These are phyloP conservation scores for Trachelus troglodyta DNA, from an alignment of 2,888 invertebrate genomes.

Conservation along the genomic window DNA sequence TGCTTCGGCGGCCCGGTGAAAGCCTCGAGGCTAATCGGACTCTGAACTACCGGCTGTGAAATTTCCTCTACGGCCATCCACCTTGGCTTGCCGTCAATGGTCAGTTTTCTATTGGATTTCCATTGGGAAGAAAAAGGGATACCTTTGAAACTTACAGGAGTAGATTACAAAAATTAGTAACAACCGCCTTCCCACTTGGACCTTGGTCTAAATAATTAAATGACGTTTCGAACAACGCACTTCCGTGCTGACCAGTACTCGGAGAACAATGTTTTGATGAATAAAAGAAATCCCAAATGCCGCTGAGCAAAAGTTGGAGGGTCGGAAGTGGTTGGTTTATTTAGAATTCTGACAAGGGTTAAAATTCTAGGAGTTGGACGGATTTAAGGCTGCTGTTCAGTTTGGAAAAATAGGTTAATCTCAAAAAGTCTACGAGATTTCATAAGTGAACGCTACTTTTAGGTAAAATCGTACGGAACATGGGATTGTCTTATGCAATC, in stretches of 20 bases:
- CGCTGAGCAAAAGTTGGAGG: slow-evolving; percentile 15
- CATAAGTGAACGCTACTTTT: not conserved
- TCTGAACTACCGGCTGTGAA: slow-evolving; percentile 50
- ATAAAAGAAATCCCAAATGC: slow-evolving; percentile 18
- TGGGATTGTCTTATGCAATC: not conserved
- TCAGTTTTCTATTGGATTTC: not conserved
- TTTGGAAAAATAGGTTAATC: not conserved
- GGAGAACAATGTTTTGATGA: slow-evolving; percentile 15
- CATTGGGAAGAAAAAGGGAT: not conserved
- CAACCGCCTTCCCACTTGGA: not conserved
- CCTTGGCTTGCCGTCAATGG: not conserved
- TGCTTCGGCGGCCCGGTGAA: slow-evolving; percentile 34
- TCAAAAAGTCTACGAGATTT: not conserved
- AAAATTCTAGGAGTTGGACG: slow-evolving; percentile 4
- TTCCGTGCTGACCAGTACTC: slow-evolving; percentile 12
- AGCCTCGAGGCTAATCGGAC: slow-evolving; percentile 43
- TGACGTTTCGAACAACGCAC: slow-evolving; percentile 6
- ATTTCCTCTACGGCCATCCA: slow-evolving; percentile 40
- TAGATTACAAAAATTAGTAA: not conserved
- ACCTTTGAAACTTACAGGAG: not conserved
- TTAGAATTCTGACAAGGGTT: slow-evolving; percentile 9
- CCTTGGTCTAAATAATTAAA: not conserved
- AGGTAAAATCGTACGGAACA: not conserved
- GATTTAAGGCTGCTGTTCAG: not conserved
- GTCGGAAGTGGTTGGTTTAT: slow-evolving; percentile 19